phyloP scores from a whole-genome alignment of 2,113 vertebrate genomes.

The Mustelus asterias region DNA sequence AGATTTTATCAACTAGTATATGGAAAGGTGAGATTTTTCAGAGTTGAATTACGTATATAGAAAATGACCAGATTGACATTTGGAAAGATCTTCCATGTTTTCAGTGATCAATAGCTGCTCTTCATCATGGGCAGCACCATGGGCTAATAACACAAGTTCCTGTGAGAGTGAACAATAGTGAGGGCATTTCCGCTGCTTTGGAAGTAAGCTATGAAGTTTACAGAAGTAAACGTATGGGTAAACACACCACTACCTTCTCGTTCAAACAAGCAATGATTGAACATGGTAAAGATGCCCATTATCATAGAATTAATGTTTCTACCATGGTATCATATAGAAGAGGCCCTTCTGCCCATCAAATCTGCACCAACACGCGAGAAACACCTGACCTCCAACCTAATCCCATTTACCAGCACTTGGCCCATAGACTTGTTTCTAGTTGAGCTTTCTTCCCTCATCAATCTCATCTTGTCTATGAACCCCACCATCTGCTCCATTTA shows the following conservation, averaged over 20 bases:
- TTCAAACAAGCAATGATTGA: background rate
- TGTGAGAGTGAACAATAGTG: background rate
- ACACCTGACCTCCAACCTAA: too few relatives aligned
- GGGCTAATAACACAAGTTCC: background rate
- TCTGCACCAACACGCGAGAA: too few relatives aligned
- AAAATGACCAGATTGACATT: background rate
- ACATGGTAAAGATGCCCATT: background rate
- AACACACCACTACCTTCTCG: background rate
- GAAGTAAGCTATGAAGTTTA: background rate
- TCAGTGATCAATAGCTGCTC: background rate
- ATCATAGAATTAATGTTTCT: too few relatives aligned
- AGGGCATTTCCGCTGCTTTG: background rate
- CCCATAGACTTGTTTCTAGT: too few relatives aligned
- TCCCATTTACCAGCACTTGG: too few relatives aligned
- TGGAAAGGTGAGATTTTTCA: too few relatives aligned
- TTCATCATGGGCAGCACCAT: background rate
- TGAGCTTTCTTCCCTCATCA: too few relatives aligned
- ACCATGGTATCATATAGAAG: too few relatives aligned
- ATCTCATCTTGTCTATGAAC: too few relatives aligned
- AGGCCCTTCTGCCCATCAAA: too few relatives aligned
- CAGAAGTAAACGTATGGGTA: background rate
- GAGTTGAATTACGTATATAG: background rate
- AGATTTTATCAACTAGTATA: background rate
- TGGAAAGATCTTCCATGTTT: background rate
- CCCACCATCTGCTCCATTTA: too few relatives aligned